phyloP scores from a whole-genome alignment of 2,797 vertebrate species.

The Channa striata region DNA sequence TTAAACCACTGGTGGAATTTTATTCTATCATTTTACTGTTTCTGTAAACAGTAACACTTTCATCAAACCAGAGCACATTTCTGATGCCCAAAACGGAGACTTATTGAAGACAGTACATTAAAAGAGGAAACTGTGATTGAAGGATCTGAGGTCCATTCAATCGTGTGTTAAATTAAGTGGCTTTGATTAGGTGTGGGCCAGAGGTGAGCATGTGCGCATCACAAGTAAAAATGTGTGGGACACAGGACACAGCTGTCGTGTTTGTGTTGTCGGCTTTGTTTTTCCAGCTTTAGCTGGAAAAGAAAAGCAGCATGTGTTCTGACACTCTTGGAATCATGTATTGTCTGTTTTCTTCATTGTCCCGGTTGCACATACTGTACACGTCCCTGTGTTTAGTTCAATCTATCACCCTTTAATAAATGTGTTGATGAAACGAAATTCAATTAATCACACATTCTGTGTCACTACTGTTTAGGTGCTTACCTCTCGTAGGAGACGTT shows the following conservation, averaged over 20 bases:
- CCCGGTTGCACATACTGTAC: background rate
- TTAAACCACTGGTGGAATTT: background rate
- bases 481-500: background rate
- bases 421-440: constrained; percentile 14
- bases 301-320: background rate
- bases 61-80: constrained; percentile 13
- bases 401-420: background rate
- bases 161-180: constrained; percentile 11
- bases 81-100: constrained; percentile 4
- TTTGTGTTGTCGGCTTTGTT: constrained; percentile 2
- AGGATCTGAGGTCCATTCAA: constrained; percentile 7
- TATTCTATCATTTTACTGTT: background rate
- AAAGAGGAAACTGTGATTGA: constrained; percentile 38
- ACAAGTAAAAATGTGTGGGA: constrained; percentile 17
- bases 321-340: constrained; percentile 28
- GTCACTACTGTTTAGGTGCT: background rate
- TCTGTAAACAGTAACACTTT: background rate
- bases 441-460: background rate
- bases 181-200: constrained; percentile 4
- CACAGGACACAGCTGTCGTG: constrained; percentile 26
- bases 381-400: background rate
- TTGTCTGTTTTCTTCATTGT: constrained; percentile 6
- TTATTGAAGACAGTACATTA: constrained; percentile 10
- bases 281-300: constrained; percentile 5
- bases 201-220: background rate